Evolutionary conservation across 2,113 vertebrate species (phyloP), one percentile per base, ranked within the genome.

Genomic region (Anas platyrhynchos): DNA sequence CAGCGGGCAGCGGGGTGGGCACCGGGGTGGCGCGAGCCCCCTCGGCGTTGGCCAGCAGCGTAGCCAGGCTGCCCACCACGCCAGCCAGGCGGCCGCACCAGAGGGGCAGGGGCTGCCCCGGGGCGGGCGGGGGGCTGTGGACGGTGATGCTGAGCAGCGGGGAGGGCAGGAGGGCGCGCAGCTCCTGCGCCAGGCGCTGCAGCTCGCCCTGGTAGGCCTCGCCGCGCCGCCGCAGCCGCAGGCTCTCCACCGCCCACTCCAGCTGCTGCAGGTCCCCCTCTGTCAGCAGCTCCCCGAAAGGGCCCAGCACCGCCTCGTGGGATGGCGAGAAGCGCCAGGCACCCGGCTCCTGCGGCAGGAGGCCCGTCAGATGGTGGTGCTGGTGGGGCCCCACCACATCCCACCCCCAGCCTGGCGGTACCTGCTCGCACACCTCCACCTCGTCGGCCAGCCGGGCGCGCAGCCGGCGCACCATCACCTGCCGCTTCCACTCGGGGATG

Each of bases 401-500:
- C 61, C 36, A 27, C 44, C 13, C 16, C 12, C 0, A 2, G 4
- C 25, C 38, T 59, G 21, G 55, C 41, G 20, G 75, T 97, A 99
- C 99, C 98, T 98, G 98, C 71, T 96, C 98, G 62, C 96, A 97
- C 87, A 95, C 97, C 13, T 96, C 95, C 23, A 97, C 97, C 59
- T 99, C 98, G 8, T 97, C 96, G n/a, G 97, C 95, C 94, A 99
- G 97, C 50, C 98, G 97, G 8, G 98, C 97, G 93, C 98, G 98
- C 90, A 99, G 98, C 97, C 99, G 98, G 23, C 98, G 98, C 86
- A 99, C 99, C 99, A 99, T 99, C 93, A 99, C 99, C 67, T 99
- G 99, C 75, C 99, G 98, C 97, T 99, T 99, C 99, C 99, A 99
- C 97, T 99, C 99, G 1, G 99, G 99, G 54, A 99, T 99, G 48